A percentile compares a stretch with the other conserved stretches of the same genome.
Conservation (phyloP, 2,888 invertebrate genomes). For the Anoplius nigerrimus region DNA sequence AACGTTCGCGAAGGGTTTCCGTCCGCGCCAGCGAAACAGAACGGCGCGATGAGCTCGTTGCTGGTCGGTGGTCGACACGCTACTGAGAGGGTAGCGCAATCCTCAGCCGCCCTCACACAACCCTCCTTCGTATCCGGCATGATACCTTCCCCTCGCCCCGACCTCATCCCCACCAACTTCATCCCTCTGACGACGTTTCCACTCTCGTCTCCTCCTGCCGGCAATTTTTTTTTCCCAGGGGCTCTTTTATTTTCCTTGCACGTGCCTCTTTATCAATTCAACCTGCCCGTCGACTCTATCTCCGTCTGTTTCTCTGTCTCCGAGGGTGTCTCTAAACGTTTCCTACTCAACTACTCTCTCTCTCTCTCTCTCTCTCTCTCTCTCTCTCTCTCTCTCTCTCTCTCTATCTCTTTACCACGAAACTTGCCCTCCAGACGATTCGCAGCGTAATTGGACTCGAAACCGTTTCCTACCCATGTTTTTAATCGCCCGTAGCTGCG, state of each 20-base stretch:
- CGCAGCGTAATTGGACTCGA: too few relatives aligned
- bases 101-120: constrained; percentile 31
- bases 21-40: too few relatives aligned
- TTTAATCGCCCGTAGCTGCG: too few relatives aligned
- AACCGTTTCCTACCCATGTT: too few relatives aligned
- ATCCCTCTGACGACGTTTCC: not conserved
- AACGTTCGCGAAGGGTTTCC: too few relatives aligned
- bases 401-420: too few relatives aligned
- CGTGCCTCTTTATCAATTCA: constrained; percentile 45
- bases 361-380: too few relatives aligned
- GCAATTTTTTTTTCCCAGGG: constrained; percentile 1
- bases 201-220: constrained; percentile 14
- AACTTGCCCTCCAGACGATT: too few relatives aligned
- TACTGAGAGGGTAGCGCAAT: constrained; percentile 48
- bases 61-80: constrained; percentile 44
- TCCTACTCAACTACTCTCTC: too few relatives aligned
- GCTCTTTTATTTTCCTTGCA: constrained; percentile 34
- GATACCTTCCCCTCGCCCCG: constrained; percentile 9
- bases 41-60: constrained; percentile 1
- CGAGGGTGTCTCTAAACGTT: not conserved
- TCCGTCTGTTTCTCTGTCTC: not conserved
- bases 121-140: constrained; percentile 17
- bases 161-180: not conserved
- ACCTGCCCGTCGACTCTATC: not conserved
- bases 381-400: too few relatives aligned